Evolutionary conservation across 2,797 vertebrate species (phyloP), one percentile per base, ranked within the genome.

Genomic region (Cuniculus paca): DNA sequence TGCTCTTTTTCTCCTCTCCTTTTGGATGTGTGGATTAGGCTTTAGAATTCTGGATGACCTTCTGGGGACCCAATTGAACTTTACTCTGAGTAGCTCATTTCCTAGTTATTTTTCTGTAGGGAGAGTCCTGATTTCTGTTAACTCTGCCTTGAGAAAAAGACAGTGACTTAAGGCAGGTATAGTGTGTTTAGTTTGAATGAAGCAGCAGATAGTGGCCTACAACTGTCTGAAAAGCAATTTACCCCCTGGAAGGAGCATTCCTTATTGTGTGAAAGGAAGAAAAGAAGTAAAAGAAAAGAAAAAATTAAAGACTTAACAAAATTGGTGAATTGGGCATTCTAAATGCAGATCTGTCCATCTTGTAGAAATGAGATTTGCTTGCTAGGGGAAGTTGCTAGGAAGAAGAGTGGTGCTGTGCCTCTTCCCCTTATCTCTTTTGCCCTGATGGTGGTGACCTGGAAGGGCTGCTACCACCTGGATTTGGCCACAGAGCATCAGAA

Each of bases 401-500:
- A 61, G 68, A 28, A n/a, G 68, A 75, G 50, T 45, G 6, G 11
- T 34, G 28, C 28, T 42, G 28, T 3, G 39, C 11, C 5, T 52
- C 42, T 34, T 50, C 17, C 0, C 22, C 24, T n/a, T 11, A 8
- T 19, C 52, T 56, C 31, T 78, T 50, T 45, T 45, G 50, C n/a
- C 17, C 6, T 36, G n/a, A 42, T 39, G 0, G 6, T 0, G 0
- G 65, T 4, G 0, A 52, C 42, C 50, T 16, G 11, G 17, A 9
- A n/a, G 36, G 31, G 39, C 63, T 42, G 16, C 26, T 50, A 11
- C 60, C 14, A 0, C 4, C 48, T n/a, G 12, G 34, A 19, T 10
- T 1, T 39, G 34, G 87, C 13, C 45, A 0, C 0, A 3, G 5
- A 16, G 19, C 22, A 22, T 56, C 77, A 14, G 42, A 50, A 81